Conservation (phyloP, 2,888 invertebrate genomes). For the Lasiommata megera region DNA sequence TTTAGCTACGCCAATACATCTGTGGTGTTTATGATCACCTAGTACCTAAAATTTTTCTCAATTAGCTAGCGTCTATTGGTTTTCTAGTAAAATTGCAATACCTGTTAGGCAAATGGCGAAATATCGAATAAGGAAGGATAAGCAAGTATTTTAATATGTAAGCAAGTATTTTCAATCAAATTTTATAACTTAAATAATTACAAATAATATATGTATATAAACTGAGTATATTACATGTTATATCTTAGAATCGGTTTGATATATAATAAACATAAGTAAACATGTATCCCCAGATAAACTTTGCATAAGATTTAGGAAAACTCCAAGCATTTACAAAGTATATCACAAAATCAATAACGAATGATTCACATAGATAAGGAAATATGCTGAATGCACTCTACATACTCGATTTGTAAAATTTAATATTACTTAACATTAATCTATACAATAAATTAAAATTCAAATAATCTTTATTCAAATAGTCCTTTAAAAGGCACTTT, state of each 20-base stretch:
- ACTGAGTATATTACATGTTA: not conserved
- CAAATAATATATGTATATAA: not conserved
- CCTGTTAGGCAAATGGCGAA: too few species aligned
- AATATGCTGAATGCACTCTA: constrained; percentile 66
- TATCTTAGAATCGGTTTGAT: not conserved
- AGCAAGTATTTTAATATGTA: too few species aligned
- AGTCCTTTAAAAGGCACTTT: too few species aligned
- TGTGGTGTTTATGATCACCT: too few species aligned
- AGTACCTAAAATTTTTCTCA: too few species aligned
- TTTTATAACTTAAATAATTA: not conserved
- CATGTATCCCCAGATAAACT: not conserved
- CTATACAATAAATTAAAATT: too few species aligned
- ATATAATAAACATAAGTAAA: constrained; percentile 9
- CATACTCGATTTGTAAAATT: constrained; percentile 61
- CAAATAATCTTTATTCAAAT: too few species aligned
- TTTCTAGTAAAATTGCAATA: too few species aligned
- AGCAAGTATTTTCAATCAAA: too few species aligned
- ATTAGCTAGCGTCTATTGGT: too few species aligned
- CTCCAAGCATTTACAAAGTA: constrained; percentile 19
- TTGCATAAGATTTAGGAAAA: not conserved
- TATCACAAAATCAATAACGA: constrained; percentile 18
- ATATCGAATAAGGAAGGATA: too few species aligned
- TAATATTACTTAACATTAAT: constrained; percentile 70
- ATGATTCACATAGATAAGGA: constrained; percentile 28
- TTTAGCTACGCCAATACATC: too few species aligned